These are phyloP conservation scores for Lagopus muta DNA, from an alignment of 2,113 vertebrate species.

Conservation along the genomic window DNA sequence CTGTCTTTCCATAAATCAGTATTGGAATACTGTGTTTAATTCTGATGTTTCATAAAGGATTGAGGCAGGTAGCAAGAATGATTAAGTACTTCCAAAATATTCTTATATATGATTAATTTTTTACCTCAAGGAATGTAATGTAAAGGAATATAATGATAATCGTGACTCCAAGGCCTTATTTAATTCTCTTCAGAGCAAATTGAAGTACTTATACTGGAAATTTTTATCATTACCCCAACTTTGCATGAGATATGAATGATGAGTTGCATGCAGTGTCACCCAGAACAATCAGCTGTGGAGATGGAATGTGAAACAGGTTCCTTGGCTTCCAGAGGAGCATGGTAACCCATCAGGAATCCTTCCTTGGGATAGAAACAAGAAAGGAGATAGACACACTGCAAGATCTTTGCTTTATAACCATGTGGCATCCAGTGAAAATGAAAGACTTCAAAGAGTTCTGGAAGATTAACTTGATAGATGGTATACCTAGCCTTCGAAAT, in stretches of 20 bases:
- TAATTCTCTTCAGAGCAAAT: not conserved
- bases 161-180: not conserved
- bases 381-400: not conserved
- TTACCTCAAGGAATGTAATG: not conserved
- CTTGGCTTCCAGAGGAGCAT: not conserved
- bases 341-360: not conserved
- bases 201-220: not conserved
- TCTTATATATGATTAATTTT: not conserved
- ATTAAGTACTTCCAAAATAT: not conserved
- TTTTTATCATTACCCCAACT: not conserved
- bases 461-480: not conserved
- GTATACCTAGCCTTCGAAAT: not conserved
- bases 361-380: not conserved
- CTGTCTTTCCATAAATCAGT: not conserved
- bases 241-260: not conserved
- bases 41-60: not conserved
- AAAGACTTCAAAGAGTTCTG: not conserved
- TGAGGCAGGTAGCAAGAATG: not conserved
- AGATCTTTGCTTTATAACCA: not conserved
- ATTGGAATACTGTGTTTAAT: not conserved
- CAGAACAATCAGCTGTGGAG: not conserved
- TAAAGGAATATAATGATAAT: not conserved
- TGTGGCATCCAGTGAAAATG: not conserved
- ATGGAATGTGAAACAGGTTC: not conserved
- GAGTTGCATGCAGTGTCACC: not conserved